Evolutionary conservation across 2,888 invertebrate species (phyloP).

Genomic region (Nesidiocoris tenuis): DNA sequence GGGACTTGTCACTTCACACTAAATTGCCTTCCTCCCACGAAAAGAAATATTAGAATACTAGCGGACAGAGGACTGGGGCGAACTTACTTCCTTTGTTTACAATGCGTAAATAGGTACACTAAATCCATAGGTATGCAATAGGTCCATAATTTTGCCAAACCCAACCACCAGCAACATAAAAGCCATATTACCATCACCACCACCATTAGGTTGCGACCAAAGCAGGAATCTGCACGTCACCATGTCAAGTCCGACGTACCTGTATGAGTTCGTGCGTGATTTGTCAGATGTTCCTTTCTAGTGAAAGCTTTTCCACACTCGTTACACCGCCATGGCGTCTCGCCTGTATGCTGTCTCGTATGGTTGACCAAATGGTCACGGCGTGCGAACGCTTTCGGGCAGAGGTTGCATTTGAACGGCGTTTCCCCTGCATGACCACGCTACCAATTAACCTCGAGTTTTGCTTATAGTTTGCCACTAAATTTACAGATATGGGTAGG

Average conservation of each 20-base stretch:
- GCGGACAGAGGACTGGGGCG: too few species aligned
- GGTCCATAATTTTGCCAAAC: too few species aligned
- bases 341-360: constrained; percentile 55
- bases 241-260: constrained; percentile 11
- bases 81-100: too few species aligned
- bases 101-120: too few species aligned
- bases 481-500: constrained; percentile 18
- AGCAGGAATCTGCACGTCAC: constrained; percentile 50
- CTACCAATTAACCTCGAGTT: constrained; percentile 53
- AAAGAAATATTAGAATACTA: too few species aligned
- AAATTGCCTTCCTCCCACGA: too few species aligned
- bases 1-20: too few species aligned
- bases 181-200: constrained; percentile 51
- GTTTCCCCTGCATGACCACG: constrained; percentile 53
- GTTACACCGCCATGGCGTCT: constrained; percentile 75
- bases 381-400: constrained; percentile 54
- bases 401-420: constrained; percentile 52
- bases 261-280: constrained; percentile 64
- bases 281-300: constrained; percentile 70
- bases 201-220: not conserved
- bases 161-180: constrained; percentile 36
- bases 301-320: constrained; percentile 79
- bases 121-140: too few species aligned
- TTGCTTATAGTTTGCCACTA: constrained; percentile 22
- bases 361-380: constrained; percentile 54